These are phyloP conservation scores for Passerina amoena DNA, from an alignment of 2,113 vertebrate species.

Conservation along the genomic window DNA sequence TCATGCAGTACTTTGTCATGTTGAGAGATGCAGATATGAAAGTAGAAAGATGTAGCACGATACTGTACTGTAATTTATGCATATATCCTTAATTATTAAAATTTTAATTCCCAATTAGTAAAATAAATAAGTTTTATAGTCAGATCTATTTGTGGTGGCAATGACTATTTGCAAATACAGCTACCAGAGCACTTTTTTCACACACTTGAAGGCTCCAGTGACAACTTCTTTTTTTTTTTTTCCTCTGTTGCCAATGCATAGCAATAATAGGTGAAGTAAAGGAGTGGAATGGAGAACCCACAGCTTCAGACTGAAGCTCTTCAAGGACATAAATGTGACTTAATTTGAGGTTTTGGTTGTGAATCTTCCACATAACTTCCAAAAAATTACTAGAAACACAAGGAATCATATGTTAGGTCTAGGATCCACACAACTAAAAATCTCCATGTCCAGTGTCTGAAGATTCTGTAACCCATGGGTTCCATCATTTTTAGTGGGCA, in stretches of 20 bases:
- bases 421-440: neutral
- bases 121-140: neutral
- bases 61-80: neutral
- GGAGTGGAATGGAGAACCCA: neutral
- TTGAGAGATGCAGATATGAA: neutral
- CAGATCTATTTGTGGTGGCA: neutral
- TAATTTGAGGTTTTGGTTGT: neutral
- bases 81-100: neutral
- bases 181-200: neutral
- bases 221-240: neutral
- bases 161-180: neutral
- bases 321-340: neutral
- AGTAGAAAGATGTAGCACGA: neutral
- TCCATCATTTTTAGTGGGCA: neutral
- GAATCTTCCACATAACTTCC: neutral
- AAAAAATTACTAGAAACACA: neutral
- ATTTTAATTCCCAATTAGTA: neutral
- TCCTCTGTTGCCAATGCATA: neutral
- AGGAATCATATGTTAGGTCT: neutral
- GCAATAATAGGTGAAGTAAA: neutral
- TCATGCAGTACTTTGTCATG: neutral
- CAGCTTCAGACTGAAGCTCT: neutral
- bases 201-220: neutral
- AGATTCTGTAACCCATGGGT: neutral
- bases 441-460: neutral